Percentiles rank a stretch among this genome's conserved stretches.
These are phyloP conservation scores for Ictalurus punctatus DNA, from an alignment of 2,113 vertebrate species.

Conservation along the genomic window DNA sequence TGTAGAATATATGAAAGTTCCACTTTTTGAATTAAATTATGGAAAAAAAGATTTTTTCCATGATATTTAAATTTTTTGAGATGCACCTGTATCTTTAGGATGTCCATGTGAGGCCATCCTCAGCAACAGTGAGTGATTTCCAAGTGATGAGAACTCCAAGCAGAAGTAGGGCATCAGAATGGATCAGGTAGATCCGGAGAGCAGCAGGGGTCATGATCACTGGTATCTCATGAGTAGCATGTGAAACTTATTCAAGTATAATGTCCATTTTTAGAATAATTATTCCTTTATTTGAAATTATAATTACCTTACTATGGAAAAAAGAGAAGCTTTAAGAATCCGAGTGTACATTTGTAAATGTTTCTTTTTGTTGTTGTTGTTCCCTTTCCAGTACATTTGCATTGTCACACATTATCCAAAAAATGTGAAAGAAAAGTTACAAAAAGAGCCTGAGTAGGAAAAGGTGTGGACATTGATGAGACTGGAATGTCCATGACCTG, in stretches of 20 bases:
- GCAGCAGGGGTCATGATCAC: too few species aligned
- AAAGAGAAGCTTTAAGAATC: not conserved
- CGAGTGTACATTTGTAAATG: not conserved
- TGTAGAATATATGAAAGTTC: too few species aligned
- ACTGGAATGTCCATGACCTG: not conserved
- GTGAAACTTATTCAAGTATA: not conserved
- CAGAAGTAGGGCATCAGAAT: too few species aligned
- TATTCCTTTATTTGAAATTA: not conserved
- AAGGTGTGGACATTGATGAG: not conserved
- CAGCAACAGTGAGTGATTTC: too few species aligned
- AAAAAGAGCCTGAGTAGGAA: not conserved
- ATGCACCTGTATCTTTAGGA: too few species aligned
- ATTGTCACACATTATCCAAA: not conserved
- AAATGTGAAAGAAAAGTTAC: not conserved
- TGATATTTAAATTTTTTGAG: too few species aligned
- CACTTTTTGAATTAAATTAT: too few species aligned
- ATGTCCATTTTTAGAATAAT: not conserved
- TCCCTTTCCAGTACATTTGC: not conserved
- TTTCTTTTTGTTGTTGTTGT: not conserved
- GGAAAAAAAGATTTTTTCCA: too few species aligned
- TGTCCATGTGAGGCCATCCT: too few species aligned
- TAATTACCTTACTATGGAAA: not conserved
- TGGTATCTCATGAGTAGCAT: too few species aligned
- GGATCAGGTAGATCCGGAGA: too few species aligned
- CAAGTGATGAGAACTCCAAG: too few species aligned